Evolutionary conservation across 2,113 vertebrate genomes (phyloP), one percentile per base, ranked within the genome.

Genomic region (Macquaria australasica): DNA sequence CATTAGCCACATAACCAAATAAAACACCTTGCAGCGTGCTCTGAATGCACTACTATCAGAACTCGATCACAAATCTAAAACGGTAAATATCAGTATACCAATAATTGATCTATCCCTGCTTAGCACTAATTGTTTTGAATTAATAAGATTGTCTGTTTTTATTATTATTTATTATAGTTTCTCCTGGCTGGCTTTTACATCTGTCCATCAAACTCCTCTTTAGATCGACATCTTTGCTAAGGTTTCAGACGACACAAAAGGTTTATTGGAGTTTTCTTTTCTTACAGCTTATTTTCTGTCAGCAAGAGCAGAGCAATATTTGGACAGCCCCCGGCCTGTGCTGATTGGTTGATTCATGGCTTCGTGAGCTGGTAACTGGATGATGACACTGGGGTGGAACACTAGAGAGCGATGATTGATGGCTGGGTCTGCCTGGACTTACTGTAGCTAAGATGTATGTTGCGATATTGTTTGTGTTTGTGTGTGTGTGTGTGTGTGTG

Each of bases 301-400:
- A 77, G 81, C 55, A 48, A 37, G 31, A 79, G 34, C 50, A 25
- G 81, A 64, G 67, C 76, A 88, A 83, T 89, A 86, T 90, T 86
- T 85, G 83, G 80, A 85, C 84, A 73, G 82, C 88, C 86, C 79
- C 81, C 12, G 55, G 86, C 86, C 76, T 53, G 8, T 28, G 73
- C 79, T 93, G 88, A 92, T 91, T 94, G 92, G 91, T 87, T 92
- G 90, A 92, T 92, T 92, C 85, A 91, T 93, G 90, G 77, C 84
- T 80, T 53, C 1, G 66, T 48, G 87, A 70, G 69, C 60, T 70
- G 68, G 87, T 92, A 91, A 92, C 87, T 90, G 87, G 92, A 91
- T 84, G 90, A 90, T 88, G 87, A 87, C 87, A 83, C 73, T 69
- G 45, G 69, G 69, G 79, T 75, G 70, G 69, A 84, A 81, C 83